Evolutionary conservation across 2,113 vertebrate genomes (phyloP).

Genomic region (Clinocottus analis): DNA sequence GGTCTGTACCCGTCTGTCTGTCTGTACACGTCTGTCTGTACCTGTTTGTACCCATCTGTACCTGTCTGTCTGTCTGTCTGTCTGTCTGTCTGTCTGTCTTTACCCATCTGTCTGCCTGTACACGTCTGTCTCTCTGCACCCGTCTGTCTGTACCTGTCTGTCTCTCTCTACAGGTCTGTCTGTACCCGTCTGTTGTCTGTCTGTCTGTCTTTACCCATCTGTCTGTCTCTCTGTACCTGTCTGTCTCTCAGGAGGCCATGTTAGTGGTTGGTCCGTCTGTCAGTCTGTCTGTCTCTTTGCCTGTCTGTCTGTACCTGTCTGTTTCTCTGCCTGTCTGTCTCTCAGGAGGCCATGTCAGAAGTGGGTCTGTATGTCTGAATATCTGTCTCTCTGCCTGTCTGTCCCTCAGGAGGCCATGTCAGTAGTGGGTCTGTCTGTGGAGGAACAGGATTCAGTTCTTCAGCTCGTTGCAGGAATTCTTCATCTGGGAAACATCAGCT

Average conservation of each 20-base stretch:
- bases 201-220: too few relatives aligned
- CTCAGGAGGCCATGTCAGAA: not conserved
- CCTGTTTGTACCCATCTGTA: too few relatives aligned
- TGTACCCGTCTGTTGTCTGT: too few relatives aligned
- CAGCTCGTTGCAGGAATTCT: conserved; percentile 87
- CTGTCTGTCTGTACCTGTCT: conserved; percentile 68
- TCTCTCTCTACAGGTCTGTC: too few relatives aligned
- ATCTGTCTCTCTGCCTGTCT: conserved; percentile 6
- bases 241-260: too few relatives aligned
- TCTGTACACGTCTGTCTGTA: not conserved
- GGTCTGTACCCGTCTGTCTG: conserved; percentile 67
- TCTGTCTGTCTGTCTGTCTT: conserved; percentile 16
- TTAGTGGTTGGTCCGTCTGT: too few relatives aligned
- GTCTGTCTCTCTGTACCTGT: too few relatives aligned
- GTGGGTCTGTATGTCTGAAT: not conserved
- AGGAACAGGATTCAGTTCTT: conserved; percentile 83
- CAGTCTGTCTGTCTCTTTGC: too few relatives aligned
- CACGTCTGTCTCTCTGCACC: too few relatives aligned
- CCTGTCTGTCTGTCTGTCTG: not conserved
- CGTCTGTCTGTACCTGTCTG: too few relatives aligned
- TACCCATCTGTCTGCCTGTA: too few relatives aligned
- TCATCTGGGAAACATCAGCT: conserved; percentile 87
- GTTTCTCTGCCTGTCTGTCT: not conserved
- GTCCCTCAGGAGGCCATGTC: conserved; percentile 83
- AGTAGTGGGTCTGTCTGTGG: conserved; percentile 82